phyloP scores from a whole-genome alignment of 2,888 invertebrate genomes.

The Laothoe populi region DNA sequence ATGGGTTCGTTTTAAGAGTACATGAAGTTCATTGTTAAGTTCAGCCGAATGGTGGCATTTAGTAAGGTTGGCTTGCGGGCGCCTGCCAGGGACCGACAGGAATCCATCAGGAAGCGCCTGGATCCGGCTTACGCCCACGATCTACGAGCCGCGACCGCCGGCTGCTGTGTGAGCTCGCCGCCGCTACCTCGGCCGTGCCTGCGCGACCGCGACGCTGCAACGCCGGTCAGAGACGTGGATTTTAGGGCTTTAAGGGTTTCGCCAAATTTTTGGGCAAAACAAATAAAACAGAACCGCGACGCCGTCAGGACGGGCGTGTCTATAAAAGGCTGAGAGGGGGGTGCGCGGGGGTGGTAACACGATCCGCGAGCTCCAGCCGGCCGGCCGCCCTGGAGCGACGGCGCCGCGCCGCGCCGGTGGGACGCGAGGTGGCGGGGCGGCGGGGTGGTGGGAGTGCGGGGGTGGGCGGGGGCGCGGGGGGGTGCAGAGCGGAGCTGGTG shows the following conservation, averaged over 20 bases:
- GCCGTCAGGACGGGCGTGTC: conserved; percentile 80
- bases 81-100: conserved; percentile 69
- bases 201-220: conserved; percentile 32
- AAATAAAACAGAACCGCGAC: conserved; percentile 77
- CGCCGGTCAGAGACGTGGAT: conserved; percentile 35
- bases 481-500: conserved; percentile 51
- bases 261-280: conserved; percentile 82
- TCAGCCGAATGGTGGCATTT: conserved; percentile 66
- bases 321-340: conserved; percentile 84
- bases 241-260: conserved; percentile 62
- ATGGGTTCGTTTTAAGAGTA: conserved; percentile 63
- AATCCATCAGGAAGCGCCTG: conserved; percentile 62
- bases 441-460: conserved; percentile 36
- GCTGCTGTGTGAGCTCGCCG: conserved; percentile 31
- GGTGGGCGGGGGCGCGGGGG: conserved; percentile 37
- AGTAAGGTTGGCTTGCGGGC: conserved; percentile 47
- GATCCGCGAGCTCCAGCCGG: conserved; percentile 83
- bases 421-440: conserved; percentile 40
- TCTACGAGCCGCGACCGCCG: conserved; percentile 32
- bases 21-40: conserved; percentile 79
- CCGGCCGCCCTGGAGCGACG: conserved; percentile 77
- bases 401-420: conserved; percentile 45
- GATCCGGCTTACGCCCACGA: conserved; percentile 46
- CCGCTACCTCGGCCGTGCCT: conserved; percentile 36
- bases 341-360: conserved; percentile 84